Percentiles rank a stretch among this genome's conserved stretches.
These are phyloP conservation scores for Leptatherina wallacei DNA, from an alignment of 2,797 vertebrate genomes.

Conservation along the genomic window DNA sequence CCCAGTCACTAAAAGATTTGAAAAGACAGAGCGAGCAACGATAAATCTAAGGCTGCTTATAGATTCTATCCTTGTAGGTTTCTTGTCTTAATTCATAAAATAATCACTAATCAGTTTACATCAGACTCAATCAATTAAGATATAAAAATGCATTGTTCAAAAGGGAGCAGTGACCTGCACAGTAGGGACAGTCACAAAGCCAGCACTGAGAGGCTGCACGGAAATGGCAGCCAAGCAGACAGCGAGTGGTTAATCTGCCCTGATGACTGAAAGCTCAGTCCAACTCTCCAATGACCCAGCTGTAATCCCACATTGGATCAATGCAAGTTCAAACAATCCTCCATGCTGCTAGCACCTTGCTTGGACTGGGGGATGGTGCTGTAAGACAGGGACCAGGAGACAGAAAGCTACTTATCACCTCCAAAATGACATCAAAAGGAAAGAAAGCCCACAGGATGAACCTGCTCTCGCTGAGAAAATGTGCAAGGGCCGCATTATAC, in stretches of 20 bases:
- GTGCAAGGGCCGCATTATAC: conserved; percentile 16
- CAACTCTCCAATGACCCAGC: conserved; percentile 80
- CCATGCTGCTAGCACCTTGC: conserved; percentile 76
- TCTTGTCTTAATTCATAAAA: conserved; percentile 41
- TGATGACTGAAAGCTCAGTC: conserved; percentile 77
- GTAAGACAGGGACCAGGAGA: conserved; percentile 71
- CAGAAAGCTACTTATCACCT: conserved; percentile 84
- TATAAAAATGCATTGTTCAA: conserved; percentile 48
- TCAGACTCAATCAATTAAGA: conserved; percentile 32
- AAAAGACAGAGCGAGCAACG: conserved; percentile 26
- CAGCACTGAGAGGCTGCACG: conserved; percentile 49
- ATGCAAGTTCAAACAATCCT: conserved; percentile 83
- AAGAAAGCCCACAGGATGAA: conserved; percentile 74
- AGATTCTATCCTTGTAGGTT: conserved; percentile 18
- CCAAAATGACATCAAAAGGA: conserved; percentile 79
- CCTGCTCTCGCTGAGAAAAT: conserved; percentile 58
- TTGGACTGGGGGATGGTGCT: conserved; percentile 64
- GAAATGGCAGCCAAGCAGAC: conserved; percentile 74
- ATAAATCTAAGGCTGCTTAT: conserved; percentile 15
- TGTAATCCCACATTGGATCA: conserved; percentile 83
- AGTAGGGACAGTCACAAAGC: conserved; percentile 54
- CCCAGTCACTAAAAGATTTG: conserved; percentile 18
- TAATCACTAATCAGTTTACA: conserved; percentile 29
- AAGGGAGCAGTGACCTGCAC: conserved; percentile 53
- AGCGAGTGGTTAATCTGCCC: conserved; percentile 80